Percentiles rank a stretch among this genome's conserved stretches.
These are phyloP conservation scores for Barnardius zonarius DNA, from an alignment of 2,113 vertebrate genomes.

Conservation along the genomic window DNA sequence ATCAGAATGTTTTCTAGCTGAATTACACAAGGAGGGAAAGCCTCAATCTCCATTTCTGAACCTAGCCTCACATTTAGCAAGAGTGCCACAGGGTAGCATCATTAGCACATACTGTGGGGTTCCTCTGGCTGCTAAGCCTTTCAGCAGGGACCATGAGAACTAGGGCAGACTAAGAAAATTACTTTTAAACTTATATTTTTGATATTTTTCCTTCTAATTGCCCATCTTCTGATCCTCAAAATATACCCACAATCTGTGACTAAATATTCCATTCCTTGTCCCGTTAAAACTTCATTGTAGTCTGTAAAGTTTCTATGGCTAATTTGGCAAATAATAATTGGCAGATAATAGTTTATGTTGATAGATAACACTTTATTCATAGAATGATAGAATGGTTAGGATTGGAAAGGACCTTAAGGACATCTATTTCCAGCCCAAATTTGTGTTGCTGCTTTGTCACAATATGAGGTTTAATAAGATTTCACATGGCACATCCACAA, in stretches of 20 bases:
- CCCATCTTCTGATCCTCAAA: background rate
- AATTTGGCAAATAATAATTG: background rate
- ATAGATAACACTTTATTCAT: background rate
- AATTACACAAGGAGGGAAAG: background rate
- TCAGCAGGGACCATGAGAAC: background rate
- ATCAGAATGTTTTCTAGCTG: background rate
- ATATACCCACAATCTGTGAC: background rate
- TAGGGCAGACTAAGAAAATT: background rate
- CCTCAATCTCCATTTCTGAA: background rate
- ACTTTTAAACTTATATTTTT: background rate
- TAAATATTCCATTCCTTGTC: background rate
- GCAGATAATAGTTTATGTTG: background rate
- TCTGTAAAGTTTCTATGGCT: background rate
- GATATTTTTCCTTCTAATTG: background rate
- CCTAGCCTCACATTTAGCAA: background rate
- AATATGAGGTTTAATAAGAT: background rate
- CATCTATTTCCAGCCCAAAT: background rate
- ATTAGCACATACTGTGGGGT: fast-evolving
- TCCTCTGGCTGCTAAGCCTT: background rate
- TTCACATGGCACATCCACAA: background rate
- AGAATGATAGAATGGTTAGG: background rate
- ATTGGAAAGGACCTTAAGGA: background rate
- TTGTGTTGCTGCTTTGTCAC: background rate
- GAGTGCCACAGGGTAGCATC: background rate
- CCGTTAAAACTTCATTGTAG: background rate